These are phyloP conservation scores for Nephila pilipes DNA, from an alignment of 1,140 invertebrate genomes.

Conservation along the genomic window DNA sequence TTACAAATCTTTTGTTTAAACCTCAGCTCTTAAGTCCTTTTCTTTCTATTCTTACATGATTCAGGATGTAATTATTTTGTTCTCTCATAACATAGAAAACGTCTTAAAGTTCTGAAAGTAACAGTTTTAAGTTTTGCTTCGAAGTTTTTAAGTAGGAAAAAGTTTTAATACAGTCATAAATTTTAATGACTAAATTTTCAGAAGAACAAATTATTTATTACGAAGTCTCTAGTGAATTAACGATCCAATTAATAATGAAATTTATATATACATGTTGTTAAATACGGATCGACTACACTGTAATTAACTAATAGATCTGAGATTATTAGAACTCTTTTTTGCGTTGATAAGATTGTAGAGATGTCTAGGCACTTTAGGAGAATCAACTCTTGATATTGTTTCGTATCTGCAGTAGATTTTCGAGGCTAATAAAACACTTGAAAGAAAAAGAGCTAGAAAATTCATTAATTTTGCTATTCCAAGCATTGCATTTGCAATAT, in stretches of 20 bases:
- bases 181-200: background rate
- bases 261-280: too few relatives aligned
- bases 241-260: background rate
- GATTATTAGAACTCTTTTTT: too few relatives aligned
- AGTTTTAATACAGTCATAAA: background rate
- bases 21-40: background rate
- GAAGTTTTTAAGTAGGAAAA: background rate
- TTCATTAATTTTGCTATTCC: too few relatives aligned
- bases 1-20: slow-evolving; percentile 27
- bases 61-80: background rate
- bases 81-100: background rate
- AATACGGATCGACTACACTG: too few relatives aligned
- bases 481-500: too few relatives aligned
- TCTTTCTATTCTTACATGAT: background rate
- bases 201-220: background rate
- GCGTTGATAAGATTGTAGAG: too few relatives aligned
- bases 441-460: too few relatives aligned
- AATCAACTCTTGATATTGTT: too few relatives aligned
- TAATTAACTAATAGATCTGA: too few relatives aligned
- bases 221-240: background rate
- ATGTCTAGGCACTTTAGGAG: too few relatives aligned
- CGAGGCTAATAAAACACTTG: too few relatives aligned
- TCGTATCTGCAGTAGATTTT: too few relatives aligned
- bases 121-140: background rate
- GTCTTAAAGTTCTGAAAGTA: background rate